These are phyloP conservation scores for Ceramica pisi DNA, from an alignment of 2,888 invertebrate genomes.

Conservation along the genomic window DNA sequence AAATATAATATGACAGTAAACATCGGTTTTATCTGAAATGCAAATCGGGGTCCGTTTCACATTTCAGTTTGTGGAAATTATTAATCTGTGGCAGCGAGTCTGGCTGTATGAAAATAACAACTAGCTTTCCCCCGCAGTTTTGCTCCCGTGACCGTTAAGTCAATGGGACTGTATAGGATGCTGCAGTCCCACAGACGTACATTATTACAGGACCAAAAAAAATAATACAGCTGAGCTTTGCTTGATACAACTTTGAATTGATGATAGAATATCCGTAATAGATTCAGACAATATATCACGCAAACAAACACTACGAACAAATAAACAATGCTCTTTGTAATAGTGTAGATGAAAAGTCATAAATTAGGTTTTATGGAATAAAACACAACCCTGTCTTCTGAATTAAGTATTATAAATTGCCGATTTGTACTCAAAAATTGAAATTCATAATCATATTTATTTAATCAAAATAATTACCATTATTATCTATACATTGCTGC, in stretches of 20 bases:
- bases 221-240: too few species aligned
- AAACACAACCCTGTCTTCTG: too few species aligned
- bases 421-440: too few species aligned
- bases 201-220: too few species aligned
- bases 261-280: not conserved
- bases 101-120: conserved; percentile 5
- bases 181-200: too few species aligned
- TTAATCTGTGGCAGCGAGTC: not conserved
- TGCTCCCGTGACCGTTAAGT: not conserved
- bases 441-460: too few species aligned
- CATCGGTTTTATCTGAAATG: conserved; percentile 12
- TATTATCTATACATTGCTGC: too few species aligned
- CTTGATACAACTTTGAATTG: not conserved
- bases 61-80: conserved; percentile 10
- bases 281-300: not conserved
- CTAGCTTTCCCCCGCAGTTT: not conserved
- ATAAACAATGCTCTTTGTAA: not conserved
- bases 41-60: not conserved
- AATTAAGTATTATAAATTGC: too few species aligned
- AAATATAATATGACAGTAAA: conserved; percentile 10
- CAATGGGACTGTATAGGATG: too few species aligned
- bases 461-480: too few species aligned
- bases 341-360: not conserved
- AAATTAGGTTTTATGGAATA: not conserved
- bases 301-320: not conserved